Percentiles rank a stretch among this genome's conserved stretches.
These are phyloP conservation scores for Drosophila tristis DNA, from an alignment of 1,140 invertebrate species.

Conservation along the genomic window DNA sequence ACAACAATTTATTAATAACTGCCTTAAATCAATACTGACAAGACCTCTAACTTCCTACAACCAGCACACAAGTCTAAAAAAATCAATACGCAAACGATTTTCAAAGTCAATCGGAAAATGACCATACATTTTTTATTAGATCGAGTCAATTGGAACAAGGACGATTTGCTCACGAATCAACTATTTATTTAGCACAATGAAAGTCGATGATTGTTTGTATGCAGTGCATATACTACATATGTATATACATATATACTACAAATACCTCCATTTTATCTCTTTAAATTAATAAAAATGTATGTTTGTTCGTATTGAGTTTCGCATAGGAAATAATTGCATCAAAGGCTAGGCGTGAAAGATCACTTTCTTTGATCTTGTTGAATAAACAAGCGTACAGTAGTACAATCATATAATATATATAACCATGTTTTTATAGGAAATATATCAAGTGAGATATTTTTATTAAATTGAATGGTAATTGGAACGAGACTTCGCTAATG, in stretches of 20 bases:
- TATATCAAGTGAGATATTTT: slow-evolving; percentile 30
- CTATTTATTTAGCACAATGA: slow-evolving; percentile 7
- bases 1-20: too few relatives aligned
- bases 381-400: slow-evolving; percentile 19
- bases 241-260: too few relatives aligned
- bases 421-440: not conserved
- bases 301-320: slow-evolving; percentile 30
- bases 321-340: slow-evolving; percentile 47
- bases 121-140: slow-evolving; percentile 42
- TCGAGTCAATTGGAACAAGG: slow-evolving; percentile 53
- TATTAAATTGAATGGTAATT: slow-evolving; percentile 21
- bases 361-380: slow-evolving; percentile 32
- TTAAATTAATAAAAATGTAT: not conserved
- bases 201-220: slow-evolving; percentile 6
- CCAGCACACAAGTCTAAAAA: not conserved
- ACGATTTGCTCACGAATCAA: slow-evolving; percentile 23
- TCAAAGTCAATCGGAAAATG: slow-evolving; percentile 37
- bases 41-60: not conserved
- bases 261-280: too few relatives aligned
- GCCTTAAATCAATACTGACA: too few relatives aligned
- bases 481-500: slow-evolving; percentile 16
- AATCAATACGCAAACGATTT: slow-evolving; percentile 45
- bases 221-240: too few relatives aligned
- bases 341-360: slow-evolving; percentile 17
- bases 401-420: not conserved